Evolutionary conservation across 2,888 invertebrate species (phyloP).

Genomic region (Aleiodes testaceus): DNA sequence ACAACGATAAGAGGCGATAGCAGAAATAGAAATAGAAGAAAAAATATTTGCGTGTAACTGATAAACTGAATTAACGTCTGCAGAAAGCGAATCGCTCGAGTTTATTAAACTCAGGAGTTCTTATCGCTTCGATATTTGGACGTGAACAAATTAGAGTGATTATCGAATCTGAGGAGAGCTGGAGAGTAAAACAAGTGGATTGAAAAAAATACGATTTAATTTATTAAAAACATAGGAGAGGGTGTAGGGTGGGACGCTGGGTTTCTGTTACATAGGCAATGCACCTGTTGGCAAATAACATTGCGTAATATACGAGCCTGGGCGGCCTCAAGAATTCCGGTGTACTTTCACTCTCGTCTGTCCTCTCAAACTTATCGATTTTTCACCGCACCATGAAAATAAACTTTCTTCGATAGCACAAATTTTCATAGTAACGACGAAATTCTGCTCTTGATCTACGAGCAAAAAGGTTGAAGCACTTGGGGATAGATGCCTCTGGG

Average conservation of each 20-base stretch:
- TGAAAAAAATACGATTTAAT: background rate
- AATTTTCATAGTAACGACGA: background rate
- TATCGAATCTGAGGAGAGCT: background rate
- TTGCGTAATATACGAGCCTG: slow-evolving; percentile 54
- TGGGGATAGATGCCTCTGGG: background rate
- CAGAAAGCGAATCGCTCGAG: slow-evolving; percentile 38
- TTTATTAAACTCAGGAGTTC: slow-evolving; percentile 11
- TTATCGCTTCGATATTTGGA: slow-evolving; percentile 1
- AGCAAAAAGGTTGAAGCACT: background rate
- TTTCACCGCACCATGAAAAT: background rate
- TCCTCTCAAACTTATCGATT: slow-evolving; percentile 25
- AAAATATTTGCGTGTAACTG: slow-evolving; percentile 17
- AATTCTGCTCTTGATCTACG: no score
- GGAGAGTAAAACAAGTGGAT: background rate
- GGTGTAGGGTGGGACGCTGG: slow-evolving; percentile 24
- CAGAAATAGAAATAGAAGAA: background rate
- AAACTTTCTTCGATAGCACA: background rate
- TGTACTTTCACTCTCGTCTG: slow-evolving; percentile 65
- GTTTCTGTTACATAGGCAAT: slow-evolving; percentile 49
- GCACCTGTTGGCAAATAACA: slow-evolving; percentile 56
- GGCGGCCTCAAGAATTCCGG: slow-evolving; percentile 63
- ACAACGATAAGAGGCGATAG: background rate
- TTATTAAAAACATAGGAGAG: slow-evolving; percentile 18
- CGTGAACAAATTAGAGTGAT: background rate
- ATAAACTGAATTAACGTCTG: slow-evolving; percentile 33